Base-by-base conservation (phyloP, 2,888 invertebrate genomes). In the Dilophus febrilis region DNA sequence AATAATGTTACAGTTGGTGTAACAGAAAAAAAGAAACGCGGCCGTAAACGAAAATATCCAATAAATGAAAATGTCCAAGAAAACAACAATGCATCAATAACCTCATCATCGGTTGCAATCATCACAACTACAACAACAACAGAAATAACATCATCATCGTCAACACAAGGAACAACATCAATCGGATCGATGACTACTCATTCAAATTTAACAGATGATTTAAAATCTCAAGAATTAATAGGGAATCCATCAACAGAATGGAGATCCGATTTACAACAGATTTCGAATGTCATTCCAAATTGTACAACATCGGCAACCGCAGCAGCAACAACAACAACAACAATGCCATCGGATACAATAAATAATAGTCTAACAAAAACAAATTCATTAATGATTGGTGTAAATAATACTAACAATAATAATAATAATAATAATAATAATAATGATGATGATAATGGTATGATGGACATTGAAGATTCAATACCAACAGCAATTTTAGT, bases 381-480 rank as follows among this genome's bases (percentile, higher is more conserved):
- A n/a, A n/a, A n/a, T n/a, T n/a, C n/a, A n/a, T n/a, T n/a, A 19
- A n/a, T 35, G 10, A 35, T 11, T 5, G 11, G 18, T 12, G 19
- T 7, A 19, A 16, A 35, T 35, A 16, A 33, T 8, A 16, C 33
- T 16, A 28, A 32, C 27, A 67, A 50, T 67, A 64, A 51, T 67
- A 65, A 54, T 66, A 67, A 3, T 66, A 67, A 35, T 65, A 67
- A 35, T 60, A 64, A 18, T 10, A 19, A 27, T 19, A 14, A 14
- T 44, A 61, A 58, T 44, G 63, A 65, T 33, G 64, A 64, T 34
- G 62, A 65, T 46, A 60, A 65, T 42, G 66, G 67, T 40, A 64
- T 67, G 62, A 47, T 69, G 0, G 68, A 69, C 45, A 68, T 69
- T 4, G 69, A 69, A 51, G 68, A 69, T 50, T 68, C 68, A 1